Percentiles rank a stretch among this genome's conserved stretches.
Conservation (phyloP, 1,140 invertebrate species). For the Mesaphorura yosii region DNA sequence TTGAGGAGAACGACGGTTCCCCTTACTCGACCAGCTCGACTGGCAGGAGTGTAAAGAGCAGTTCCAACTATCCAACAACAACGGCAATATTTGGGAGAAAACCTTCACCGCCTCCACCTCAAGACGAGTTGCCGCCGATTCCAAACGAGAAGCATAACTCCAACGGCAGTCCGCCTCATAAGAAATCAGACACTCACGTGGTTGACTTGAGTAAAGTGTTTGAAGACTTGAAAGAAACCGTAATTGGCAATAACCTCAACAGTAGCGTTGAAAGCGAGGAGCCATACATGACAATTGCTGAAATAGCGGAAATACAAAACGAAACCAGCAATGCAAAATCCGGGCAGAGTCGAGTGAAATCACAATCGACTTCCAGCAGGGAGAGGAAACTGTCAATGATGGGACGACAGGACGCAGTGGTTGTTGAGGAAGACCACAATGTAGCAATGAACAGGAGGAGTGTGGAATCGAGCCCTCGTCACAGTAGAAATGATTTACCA, state of each 20-base stretch:
- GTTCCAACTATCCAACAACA: slow-evolving; percentile 23
- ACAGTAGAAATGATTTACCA: not conserved
- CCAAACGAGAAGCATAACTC: no score
- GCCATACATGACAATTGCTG: slow-evolving; percentile 29
- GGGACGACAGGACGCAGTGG: not conserved
- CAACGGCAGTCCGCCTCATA: not conserved
- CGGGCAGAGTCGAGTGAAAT: slow-evolving; percentile 4
- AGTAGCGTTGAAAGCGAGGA: no score
- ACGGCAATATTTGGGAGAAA: slow-evolving; percentile 24
- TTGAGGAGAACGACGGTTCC: slow-evolving; percentile 26
- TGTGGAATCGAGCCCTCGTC: not conserved
- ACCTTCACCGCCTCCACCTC: slow-evolving; percentile 23
- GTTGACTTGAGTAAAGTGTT: not conserved
- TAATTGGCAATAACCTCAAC: not conserved
- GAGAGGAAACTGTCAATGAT: not conserved
- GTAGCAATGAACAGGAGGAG: not conserved
- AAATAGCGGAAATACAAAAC: no score
- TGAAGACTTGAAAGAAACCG: not conserved
- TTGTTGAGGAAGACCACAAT: not conserved
- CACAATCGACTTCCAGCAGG: not conserved
- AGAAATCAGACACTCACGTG: not conserved
- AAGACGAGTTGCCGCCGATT: slow-evolving; percentile 21
- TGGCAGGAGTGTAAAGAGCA: slow-evolving; percentile 6
- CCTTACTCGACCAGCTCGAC: slow-evolving; percentile 29
- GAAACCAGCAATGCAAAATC: slow-evolving; percentile 19